Evolutionary conservation across 2,113 vertebrate species (phyloP).

Genomic region (Serinus canaria): DNA sequence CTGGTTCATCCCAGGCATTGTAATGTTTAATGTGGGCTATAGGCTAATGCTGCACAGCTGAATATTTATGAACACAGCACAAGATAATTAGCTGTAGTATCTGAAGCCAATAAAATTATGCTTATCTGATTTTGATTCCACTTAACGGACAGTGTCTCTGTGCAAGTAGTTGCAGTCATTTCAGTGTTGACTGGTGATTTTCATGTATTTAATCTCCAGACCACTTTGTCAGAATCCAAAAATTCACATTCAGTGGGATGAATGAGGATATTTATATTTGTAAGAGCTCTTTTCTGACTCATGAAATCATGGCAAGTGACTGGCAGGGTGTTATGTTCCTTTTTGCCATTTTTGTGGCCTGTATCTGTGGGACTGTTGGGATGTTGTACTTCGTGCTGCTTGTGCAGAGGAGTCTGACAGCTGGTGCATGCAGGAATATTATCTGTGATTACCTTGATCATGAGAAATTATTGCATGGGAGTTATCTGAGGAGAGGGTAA

Average conservation of each 20-base stretch:
- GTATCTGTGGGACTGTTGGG: rapidly evolving
- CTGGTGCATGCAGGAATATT: not conserved
- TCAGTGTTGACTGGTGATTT: not conserved
- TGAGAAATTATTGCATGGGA: not conserved
- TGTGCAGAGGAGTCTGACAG: not conserved
- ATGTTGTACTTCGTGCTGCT: not conserved
- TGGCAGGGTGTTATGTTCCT: not conserved
- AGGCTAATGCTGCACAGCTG: not conserved
- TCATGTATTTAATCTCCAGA: not conserved
- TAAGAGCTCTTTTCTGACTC: not conserved
- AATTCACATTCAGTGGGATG: not conserved
- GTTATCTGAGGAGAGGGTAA: not conserved
- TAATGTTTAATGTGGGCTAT: not conserved
- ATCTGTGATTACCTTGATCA: not conserved
- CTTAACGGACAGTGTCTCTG: not conserved
- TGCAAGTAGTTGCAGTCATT: not conserved
- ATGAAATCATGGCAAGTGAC: not conserved
- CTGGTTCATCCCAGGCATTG: not conserved
- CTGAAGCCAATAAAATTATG: not conserved
- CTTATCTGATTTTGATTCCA: not conserved
- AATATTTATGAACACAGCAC: not conserved
- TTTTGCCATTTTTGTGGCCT: not conserved
- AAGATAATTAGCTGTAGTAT: not conserved
- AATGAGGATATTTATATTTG: not conserved
- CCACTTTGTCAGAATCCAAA: not conserved